A percentile compares a stretch with the other conserved stretches of the same genome.
phyloP scores from a whole-genome alignment of 2,113 vertebrate genomes.

The Rhinoptilus africanus region DNA sequence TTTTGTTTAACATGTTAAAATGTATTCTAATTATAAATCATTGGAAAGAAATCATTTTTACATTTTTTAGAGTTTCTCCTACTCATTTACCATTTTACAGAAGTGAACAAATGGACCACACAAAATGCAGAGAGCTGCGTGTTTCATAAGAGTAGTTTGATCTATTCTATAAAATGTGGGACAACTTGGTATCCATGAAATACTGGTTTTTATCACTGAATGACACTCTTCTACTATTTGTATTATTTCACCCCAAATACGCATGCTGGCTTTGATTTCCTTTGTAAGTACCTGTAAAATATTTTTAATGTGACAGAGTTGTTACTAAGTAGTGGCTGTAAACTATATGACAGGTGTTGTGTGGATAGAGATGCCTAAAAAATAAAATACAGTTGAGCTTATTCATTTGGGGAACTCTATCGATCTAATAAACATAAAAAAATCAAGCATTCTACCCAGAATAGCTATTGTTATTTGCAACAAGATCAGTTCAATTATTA shows the following conservation, averaged over 20 bases:
- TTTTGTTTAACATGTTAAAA: background rate
- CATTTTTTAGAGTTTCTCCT: background rate
- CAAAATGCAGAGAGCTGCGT: background rate
- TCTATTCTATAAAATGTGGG: background rate
- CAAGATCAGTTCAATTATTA: background rate
- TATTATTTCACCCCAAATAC: background rate
- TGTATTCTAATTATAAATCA: background rate
- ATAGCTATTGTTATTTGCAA: background rate
- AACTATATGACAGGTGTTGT: background rate
- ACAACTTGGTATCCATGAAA: background rate
- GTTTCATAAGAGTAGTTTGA: background rate
- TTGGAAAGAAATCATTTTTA: background rate
- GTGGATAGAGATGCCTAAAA: background rate
- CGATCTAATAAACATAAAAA: background rate
- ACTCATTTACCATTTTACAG: background rate
- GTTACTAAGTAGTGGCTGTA: constrained; percentile 25
- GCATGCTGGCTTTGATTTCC: background rate
- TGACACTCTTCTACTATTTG: background rate
- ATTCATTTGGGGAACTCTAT: background rate
- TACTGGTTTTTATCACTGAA: background rate
- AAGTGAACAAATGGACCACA: background rate
- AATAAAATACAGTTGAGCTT: background rate
- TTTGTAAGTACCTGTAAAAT: background rate
- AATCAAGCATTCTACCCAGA: background rate
- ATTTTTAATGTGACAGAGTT: constrained; percentile 24